phyloP scores from a whole-genome alignment of 1,140 invertebrate species.

The Brachionus rubens region DNA sequence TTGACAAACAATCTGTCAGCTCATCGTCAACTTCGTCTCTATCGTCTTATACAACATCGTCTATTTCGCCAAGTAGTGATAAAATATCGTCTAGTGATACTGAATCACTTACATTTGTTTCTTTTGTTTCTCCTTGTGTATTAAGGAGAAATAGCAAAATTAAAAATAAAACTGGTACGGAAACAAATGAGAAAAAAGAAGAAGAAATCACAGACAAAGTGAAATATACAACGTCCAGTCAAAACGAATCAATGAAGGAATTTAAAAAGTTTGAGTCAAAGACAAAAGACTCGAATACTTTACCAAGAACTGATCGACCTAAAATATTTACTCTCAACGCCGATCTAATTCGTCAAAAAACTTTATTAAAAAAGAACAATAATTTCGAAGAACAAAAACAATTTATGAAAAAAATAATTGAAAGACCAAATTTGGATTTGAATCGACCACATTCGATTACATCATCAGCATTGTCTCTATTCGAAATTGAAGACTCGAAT shows the following conservation, averaged over 20 bases:
- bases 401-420: slow-evolving; percentile 2
- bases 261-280: background rate
- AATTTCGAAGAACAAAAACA: slow-evolving; percentile 30
- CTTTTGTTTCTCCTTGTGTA: background rate
- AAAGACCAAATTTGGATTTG: background rate
- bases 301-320: background rate
- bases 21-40: slow-evolving; percentile 5
- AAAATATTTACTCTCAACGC: background rate
- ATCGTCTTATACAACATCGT: slow-evolving; percentile 11
- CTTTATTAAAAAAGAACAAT: slow-evolving; percentile 9
- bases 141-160: background rate
- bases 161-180: background rate
- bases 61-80: background rate
- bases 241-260: background rate
- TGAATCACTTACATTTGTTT: slow-evolving; percentile 8
- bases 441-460: background rate
- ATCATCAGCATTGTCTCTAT: background rate
- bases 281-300: background rate
- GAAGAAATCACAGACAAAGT: background rate
- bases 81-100: background rate
- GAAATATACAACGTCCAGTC: background rate
- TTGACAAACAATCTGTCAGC: slow-evolving; percentile 27
- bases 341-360: slow-evolving; percentile 22
- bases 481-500: background rate
- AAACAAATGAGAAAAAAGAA: slow-evolving; percentile 24